phyloP scores from a whole-genome alignment of 2,888 invertebrate species.

The Rhogogaster chlorosoma region DNA sequence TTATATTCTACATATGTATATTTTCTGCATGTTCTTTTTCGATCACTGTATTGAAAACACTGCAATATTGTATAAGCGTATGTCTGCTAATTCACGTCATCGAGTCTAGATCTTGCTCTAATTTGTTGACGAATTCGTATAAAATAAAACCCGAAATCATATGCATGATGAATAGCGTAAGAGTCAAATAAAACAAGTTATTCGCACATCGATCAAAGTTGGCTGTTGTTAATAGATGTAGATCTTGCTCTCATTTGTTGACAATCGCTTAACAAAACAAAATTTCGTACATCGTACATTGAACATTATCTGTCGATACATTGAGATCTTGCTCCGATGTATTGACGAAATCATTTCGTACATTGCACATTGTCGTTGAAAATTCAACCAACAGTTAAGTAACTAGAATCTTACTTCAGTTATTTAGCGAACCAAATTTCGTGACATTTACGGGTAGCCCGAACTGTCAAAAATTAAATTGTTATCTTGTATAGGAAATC shows the following conservation, averaged over 20 bases:
- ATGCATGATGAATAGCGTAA: neutral
- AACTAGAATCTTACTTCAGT: neutral
- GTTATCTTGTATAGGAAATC: neutral
- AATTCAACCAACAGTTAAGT: neutral
- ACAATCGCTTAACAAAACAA: neutral
- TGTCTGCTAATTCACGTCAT: neutral
- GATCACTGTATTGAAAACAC: neutral
- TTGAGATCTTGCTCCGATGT: neutral
- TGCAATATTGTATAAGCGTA: neutral
- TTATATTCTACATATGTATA: too few species aligned
- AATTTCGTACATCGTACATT: neutral
- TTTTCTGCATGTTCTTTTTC: neutral
- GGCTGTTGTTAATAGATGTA: slow-evolving; percentile 2
- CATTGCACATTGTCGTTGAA: neutral
- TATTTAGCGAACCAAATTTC: neutral
- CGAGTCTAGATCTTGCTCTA: slow-evolving; percentile 1
- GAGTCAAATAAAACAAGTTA: neutral
- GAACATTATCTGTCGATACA: neutral
- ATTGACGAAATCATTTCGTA: neutral
- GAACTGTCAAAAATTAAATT: neutral
- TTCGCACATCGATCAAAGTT: neutral
- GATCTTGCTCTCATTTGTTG: slow-evolving; percentile 31
- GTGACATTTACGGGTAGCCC: neutral
- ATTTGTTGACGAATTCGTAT: neutral
- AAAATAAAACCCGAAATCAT: neutral